Conservation (phyloP, 2,888 invertebrate species). For the Lamellibrachia columna region DNA sequence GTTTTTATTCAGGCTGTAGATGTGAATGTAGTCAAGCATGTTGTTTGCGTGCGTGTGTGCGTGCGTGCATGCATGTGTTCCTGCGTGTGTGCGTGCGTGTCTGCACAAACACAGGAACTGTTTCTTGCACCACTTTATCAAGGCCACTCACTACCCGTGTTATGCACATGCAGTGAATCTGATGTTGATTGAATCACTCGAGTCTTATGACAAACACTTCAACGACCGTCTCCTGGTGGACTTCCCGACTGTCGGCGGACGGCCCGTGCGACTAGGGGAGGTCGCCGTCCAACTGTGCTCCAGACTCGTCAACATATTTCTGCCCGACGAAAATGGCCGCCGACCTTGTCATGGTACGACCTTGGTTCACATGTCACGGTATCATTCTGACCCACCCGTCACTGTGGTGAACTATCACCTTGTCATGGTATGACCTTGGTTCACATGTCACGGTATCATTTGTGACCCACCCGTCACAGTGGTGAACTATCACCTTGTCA, state of each 20-base stretch:
- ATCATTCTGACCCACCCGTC: background rate
- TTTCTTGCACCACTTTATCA: background rate
- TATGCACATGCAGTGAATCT: slow-evolving; percentile 58
- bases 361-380: too few species aligned
- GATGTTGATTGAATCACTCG: slow-evolving; percentile 60
- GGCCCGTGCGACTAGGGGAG: slow-evolving; percentile 45
- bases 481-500: too few species aligned
- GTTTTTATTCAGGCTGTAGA: too few species aligned
- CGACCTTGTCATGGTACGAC: slow-evolving; percentile 60
- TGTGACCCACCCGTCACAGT: too few species aligned
- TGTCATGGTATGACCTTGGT: too few species aligned
- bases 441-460: too few species aligned
- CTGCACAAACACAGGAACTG: background rate
- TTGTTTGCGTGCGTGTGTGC: too few species aligned
- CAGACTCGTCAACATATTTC: slow-evolving; percentile 55
- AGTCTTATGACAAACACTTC: slow-evolving; percentile 60
- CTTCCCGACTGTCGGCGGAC: slow-evolving; percentile 54
- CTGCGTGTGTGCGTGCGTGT: too few species aligned
- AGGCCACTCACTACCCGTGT: background rate
- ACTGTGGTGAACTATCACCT: background rate
- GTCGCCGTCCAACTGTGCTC: slow-evolving; percentile 56
- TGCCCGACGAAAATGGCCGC: slow-evolving; percentile 55
- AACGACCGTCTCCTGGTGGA: slow-evolving; percentile 59
- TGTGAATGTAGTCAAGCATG: background rate
- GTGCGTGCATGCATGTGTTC: too few species aligned